Conservation (phyloP, 2,797 vertebrate species). For the Anguilla obscura region DNA sequence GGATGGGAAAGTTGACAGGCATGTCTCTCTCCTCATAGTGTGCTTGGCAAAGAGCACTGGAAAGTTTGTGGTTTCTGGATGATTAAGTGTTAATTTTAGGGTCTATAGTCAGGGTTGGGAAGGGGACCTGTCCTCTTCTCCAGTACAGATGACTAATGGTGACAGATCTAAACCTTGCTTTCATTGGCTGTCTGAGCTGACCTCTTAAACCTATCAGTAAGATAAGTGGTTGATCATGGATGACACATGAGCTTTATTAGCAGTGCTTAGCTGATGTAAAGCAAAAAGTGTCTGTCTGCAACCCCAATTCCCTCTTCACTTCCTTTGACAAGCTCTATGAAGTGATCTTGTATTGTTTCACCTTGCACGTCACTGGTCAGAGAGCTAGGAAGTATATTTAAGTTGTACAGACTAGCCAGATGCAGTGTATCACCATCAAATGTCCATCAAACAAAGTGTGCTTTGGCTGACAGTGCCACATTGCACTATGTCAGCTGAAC, state of each 20-base stretch:
- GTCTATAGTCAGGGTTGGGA: neutral
- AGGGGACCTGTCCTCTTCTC: neutral
- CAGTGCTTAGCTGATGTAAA: neutral
- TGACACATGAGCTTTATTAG: neutral
- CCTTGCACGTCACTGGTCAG: neutral
- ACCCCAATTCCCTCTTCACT: neutral
- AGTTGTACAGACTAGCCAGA: neutral
- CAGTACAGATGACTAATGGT: neutral
- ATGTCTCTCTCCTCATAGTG: neutral
- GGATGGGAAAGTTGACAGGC: neutral
- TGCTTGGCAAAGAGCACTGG: neutral
- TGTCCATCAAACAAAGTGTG: neutral
- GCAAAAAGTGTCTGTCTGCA: neutral
- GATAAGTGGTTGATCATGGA: neutral
- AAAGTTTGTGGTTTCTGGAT: constrained; percentile 9
- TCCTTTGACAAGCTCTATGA: neutral
- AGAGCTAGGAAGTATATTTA: neutral
- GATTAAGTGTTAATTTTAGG: neutral
- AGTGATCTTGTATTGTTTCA: neutral
- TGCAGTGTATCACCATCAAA: neutral
- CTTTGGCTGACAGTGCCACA: neutral
- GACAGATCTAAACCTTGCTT: neutral
- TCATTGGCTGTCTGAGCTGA: neutral
- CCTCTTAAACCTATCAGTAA: neutral
- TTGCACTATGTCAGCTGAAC: neutral